Evolutionary conservation across 2,113 vertebrate species (phyloP).

Genomic region (Pagrus major): DNA sequence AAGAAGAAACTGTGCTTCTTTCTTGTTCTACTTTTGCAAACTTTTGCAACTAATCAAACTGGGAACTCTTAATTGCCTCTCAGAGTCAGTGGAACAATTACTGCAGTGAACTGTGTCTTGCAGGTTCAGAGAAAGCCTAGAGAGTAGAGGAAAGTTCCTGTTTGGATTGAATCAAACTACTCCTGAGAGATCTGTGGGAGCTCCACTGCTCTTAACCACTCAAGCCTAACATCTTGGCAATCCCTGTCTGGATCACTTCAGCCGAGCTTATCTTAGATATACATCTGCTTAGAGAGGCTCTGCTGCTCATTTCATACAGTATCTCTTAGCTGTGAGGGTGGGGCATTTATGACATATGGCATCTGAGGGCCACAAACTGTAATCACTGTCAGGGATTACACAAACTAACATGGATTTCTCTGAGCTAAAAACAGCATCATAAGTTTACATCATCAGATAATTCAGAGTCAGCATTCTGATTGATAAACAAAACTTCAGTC

Average conservation of each 20-base stretch:
- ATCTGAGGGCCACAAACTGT: slow-evolving; percentile 20
- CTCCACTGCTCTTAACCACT: slow-evolving; percentile 29
- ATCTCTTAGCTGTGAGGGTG: slow-evolving; percentile 21
- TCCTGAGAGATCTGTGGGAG: slow-evolving; percentile 18
- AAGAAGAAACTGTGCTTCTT: neutral
- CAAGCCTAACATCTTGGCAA: slow-evolving; percentile 17
- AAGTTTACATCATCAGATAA: neutral
- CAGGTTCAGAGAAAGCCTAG: neutral
- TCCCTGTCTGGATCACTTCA: slow-evolving; percentile 42
- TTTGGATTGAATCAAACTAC: neutral
- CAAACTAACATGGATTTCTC: slow-evolving; percentile 20
- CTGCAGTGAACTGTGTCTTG: neutral
- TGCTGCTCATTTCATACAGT: slow-evolving; percentile 40
- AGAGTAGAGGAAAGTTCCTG: neutral
- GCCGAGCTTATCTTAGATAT: slow-evolving; percentile 40
- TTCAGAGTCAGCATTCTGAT: neutral
- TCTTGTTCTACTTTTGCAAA: neutral
- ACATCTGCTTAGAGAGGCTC: slow-evolving; percentile 47
- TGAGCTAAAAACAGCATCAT: neutral
- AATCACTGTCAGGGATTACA: slow-evolving; percentile 22
- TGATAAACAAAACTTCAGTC: neutral
- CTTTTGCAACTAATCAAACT: neutral
- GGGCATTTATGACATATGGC: slow-evolving; percentile 42
- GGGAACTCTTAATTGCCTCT: neutral
- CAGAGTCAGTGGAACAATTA: slow-evolving; percentile 1